These are phyloP conservation scores for Lepisosteus osseus DNA, from an alignment of 2,113 vertebrate species.

Conservation along the genomic window DNA sequence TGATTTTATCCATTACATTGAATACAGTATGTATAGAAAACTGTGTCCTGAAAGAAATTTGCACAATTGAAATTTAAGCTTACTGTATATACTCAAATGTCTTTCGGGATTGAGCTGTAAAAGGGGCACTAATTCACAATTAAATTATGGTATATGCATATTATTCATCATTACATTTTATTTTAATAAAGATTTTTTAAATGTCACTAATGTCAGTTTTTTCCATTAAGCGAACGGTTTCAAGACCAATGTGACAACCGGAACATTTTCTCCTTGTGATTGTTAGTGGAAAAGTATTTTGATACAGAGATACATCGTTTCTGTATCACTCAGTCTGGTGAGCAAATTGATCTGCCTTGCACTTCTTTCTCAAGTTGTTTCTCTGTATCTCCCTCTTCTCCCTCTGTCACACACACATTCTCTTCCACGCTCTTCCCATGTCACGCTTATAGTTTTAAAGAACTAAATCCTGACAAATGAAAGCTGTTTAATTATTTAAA, in stretches of 20 bases:
- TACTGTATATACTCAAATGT: slow-evolving; percentile 1
- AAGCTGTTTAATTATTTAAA: slow-evolving; percentile 73
- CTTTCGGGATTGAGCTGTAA: slow-evolving; percentile 19
- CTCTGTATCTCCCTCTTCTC: not conserved
- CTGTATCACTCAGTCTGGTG: no score
- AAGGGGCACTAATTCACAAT: slow-evolving; percentile 41
- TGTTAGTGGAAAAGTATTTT: no score
- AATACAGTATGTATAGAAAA: no score
- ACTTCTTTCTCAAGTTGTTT: not conserved
- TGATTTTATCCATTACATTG: no score
- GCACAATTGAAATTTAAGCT: not conserved
- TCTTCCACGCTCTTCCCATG: slow-evolving; percentile 20
- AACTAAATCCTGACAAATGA: slow-evolving; percentile 69
- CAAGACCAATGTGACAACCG: no score
- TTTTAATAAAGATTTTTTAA: slow-evolving; percentile 37
- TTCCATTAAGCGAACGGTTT: not conserved
- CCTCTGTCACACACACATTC: slow-evolving; percentile 26
- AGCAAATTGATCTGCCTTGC: no score
- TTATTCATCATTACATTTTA: slow-evolving; percentile 18
- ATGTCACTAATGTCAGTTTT: slow-evolving; percentile 26
- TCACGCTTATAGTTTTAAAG: slow-evolving; percentile 47
- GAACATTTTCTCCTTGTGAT: no score
- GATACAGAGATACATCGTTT: no score
- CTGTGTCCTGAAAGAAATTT: no score
- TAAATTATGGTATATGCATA: slow-evolving; percentile 33